Evolutionary conservation across 2,113 vertebrate genomes (phyloP).

Genomic region (Aspiorhynchus laticeps): DNA sequence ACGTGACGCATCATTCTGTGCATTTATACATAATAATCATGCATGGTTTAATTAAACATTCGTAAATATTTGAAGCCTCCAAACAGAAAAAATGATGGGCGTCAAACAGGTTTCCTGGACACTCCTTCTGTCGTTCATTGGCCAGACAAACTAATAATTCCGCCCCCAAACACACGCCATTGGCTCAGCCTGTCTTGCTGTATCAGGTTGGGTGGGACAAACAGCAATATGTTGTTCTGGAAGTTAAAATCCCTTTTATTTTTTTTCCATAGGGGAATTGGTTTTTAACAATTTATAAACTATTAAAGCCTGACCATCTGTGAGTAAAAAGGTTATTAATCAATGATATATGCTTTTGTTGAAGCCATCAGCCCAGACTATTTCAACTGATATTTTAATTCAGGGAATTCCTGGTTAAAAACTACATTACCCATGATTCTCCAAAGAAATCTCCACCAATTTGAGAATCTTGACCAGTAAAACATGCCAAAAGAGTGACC

Average conservation of each 20-base stretch:
- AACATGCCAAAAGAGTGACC: not conserved
- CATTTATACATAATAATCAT: not conserved
- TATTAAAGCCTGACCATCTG: not conserved
- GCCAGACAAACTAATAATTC: not conserved
- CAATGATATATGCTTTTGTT: not conserved
- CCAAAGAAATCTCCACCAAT: not conserved
- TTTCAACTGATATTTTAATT: not conserved
- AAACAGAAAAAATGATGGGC: not conserved
- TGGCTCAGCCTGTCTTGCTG: not conserved
- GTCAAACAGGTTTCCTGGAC: conserved; percentile 21
- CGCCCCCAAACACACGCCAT: not conserved
- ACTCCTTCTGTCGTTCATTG: not conserved
- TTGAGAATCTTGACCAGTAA: not conserved
- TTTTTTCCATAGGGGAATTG: not conserved
- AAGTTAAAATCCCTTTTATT: not conserved
- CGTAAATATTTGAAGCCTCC: no score
- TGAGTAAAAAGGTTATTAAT: not conserved
- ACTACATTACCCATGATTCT: not conserved
- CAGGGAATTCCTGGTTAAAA: not conserved
- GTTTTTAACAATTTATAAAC: not conserved
- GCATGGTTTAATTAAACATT: not conserved
- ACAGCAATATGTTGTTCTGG: not conserved
- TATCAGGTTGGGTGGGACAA: not conserved
- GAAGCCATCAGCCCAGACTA: not conserved
- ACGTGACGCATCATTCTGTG: not conserved